phyloP scores from a whole-genome alignment of 2,888 invertebrate species.

The Leptopilina myrica region DNA sequence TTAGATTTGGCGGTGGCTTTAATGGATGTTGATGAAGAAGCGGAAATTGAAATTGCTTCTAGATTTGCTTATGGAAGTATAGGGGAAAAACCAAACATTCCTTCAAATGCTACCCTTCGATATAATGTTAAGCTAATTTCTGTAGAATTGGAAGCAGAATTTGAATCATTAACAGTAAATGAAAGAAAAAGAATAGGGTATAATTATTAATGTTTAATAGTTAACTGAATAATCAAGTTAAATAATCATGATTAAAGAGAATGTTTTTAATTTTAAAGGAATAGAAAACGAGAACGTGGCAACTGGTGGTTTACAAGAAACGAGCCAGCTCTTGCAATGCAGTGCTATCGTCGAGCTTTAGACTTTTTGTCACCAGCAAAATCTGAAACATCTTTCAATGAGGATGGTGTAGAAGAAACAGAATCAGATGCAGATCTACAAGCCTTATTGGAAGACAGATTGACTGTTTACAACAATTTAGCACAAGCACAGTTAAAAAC shows the following conservation, averaged over 20 bases:
- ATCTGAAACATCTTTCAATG: conserved; percentile 80
- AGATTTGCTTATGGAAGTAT: conserved; percentile 89
- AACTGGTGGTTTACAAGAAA: conserved; percentile 93
- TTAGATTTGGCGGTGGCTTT: conserved; percentile 90
- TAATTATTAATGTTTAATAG: conserved; percentile 17
- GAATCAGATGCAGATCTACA: conserved; percentile 80
- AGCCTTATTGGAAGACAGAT: conserved; percentile 85
- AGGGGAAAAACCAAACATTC: conserved; percentile 85
- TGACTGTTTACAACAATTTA: conserved; percentile 93
- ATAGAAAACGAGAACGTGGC: conserved; percentile 88
- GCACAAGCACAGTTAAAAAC: conserved; percentile 95
- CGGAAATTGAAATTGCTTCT: conserved; percentile 84
- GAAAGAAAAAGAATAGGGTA: conserved; percentile 89
- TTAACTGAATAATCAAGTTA: conserved; percentile 21
- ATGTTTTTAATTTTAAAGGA: conserved; percentile 75
- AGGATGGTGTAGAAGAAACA: conserved; percentile 74
- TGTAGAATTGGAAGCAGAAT: conserved; percentile 82
- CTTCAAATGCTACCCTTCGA: conserved; percentile 81
- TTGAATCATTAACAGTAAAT: conserved; percentile 82
- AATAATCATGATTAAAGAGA: conserved; percentile 8
- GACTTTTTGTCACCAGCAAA: conserved; percentile 88
- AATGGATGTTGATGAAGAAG: conserved; percentile 90
- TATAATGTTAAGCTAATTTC: conserved; percentile 86
- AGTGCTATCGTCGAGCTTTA: conserved; percentile 90
- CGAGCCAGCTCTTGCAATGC: conserved; percentile 89